phyloP scores from a whole-genome alignment of 1,140 invertebrate species.

The Notospermus geniculatus region DNA sequence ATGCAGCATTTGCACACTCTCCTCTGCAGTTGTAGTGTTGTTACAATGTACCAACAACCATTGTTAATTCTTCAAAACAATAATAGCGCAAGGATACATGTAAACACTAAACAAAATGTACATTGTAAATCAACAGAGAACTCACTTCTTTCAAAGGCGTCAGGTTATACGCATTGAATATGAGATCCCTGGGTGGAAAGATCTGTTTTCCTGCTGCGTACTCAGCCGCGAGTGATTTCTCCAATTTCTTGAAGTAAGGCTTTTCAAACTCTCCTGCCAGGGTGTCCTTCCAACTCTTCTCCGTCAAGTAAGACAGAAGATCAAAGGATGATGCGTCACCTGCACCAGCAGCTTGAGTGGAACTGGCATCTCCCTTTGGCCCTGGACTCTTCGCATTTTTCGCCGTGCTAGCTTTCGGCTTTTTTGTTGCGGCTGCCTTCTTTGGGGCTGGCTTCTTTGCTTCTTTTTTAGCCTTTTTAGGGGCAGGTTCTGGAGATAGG shows the following conservation, averaged over 20 bases:
- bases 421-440: neutral
- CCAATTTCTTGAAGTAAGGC: constrained; percentile 26
- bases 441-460: no score
- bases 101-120: no score
- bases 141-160: constrained; percentile 34
- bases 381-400: no score
- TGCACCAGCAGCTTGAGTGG: neutral
- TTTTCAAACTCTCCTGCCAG: constrained; percentile 22
- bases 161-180: constrained; percentile 39
- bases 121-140: no score
- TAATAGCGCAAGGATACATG: no score
- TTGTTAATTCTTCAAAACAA: no score
- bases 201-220: constrained; percentile 28
- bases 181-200: constrained; percentile 35
- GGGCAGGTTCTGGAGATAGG: no score
- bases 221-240: constrained; percentile 22
- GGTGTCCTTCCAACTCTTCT: constrained; percentile 18
- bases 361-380: neutral
- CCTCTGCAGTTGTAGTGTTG: no score
- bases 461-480: no score
- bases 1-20: no score
- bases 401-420: neutral
- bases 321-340: neutral
- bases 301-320: constrained; percentile 13
- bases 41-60: no score